Base-by-base conservation (phyloP, 2,113 vertebrate species). In the Gnathonemus longibarbis region DNA sequence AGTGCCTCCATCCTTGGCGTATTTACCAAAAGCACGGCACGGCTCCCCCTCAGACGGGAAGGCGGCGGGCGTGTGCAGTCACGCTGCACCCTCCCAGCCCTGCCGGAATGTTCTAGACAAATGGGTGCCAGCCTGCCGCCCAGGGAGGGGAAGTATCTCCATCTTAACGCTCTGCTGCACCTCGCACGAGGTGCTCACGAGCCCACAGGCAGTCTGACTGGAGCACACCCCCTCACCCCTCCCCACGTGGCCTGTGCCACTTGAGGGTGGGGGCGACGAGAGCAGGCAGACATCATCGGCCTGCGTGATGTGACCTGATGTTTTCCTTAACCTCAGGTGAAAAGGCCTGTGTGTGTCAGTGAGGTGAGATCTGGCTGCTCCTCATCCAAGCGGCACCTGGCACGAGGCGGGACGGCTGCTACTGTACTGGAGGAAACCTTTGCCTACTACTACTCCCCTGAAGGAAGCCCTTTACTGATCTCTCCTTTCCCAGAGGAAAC, bases 61-160 rank as follows among this genome's bases (percentile, higher is more conserved):
- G 62, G 62, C 10, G 10, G 27, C 62, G 10, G n/a, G 27, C 62
- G 19, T 42, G 35, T 80, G 31, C 35, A 5, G 35, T 80, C 74
- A 80, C 74, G 74, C 15, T 13, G 62, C 35, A 80, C 35, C 74
- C 13, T 58, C 21, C 52, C 87, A 21, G n/a, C 27, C 62, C 62
- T 35, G 35, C 52, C 35, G 45, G 35, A 35, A 80, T 42, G 74
- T 42, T 80, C 62, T 42, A 80, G 15, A 80, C 13, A 11, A 80
- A 42, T 31, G 48, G 49, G 24, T 52, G 48, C 85, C 49, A 52
- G 13, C 46, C 42, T 27, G 87, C 56, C 53, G 77, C 62, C 88
- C 45, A 84, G 45, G 94, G 92, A 95, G 93, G 94, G 95, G 94
- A 94, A 94, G 95, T 95, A 94, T 95, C 95, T 94, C 93, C 91